Conservation (phyloP, 2,113 vertebrate genomes). For the Tragelaphus buxtoni region DNA sequence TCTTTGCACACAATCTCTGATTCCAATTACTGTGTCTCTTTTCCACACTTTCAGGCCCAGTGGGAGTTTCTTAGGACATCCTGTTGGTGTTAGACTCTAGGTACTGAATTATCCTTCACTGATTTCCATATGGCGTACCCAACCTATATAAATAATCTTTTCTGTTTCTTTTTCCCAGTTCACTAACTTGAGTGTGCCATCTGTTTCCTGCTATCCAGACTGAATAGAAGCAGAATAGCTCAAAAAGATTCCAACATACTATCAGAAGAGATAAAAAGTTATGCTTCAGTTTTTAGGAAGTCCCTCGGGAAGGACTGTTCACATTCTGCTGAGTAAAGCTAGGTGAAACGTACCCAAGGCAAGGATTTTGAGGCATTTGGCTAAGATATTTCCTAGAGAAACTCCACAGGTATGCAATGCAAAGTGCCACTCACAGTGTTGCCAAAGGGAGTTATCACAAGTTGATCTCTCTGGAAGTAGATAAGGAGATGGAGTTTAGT, state of each 20-base stretch:
- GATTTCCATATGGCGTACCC: background rate
- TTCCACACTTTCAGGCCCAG: background rate
- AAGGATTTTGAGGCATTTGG: background rate
- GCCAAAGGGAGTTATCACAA: background rate
- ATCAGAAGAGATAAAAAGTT: background rate
- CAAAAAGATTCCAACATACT: background rate
- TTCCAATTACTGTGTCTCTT: background rate
- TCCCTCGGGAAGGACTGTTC: background rate
- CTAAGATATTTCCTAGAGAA: background rate
- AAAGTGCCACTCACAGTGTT: background rate
- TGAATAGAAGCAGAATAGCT: background rate
- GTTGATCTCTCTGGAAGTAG: background rate
- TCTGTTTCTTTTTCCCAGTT: background rate
- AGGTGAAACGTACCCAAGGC: background rate
- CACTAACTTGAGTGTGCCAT: background rate
- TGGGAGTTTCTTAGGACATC: background rate
- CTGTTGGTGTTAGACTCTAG: background rate
- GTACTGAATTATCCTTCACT: background rate
- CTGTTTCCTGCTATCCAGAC: background rate
- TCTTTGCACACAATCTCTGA: background rate
- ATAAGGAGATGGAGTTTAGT: background rate
- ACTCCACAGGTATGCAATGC: background rate
- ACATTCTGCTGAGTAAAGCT: background rate
- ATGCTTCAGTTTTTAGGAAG: background rate
- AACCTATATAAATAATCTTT: background rate